Base-by-base conservation (phyloP, 2,113 vertebrate genomes). In the Centropus bengalensis region DNA sequence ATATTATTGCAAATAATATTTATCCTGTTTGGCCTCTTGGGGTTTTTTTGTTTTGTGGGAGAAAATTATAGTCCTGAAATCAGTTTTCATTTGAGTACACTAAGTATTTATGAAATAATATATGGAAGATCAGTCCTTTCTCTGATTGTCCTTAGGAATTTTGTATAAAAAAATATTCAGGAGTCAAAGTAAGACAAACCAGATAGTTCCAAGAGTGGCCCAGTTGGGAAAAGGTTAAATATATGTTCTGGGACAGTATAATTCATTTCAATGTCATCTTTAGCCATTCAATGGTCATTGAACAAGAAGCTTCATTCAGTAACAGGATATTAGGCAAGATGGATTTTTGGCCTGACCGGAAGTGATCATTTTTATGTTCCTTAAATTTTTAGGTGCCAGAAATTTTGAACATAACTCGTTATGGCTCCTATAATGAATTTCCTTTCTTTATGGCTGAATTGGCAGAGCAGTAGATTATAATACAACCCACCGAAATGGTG, bases 11-110 rank as follows among this genome's bases (percentile, higher is more conserved):
- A 59, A 73, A 70, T 63, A 83, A n/a, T 0, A 2, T 36, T 70
- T 0, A 1, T 28, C 3, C 13, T 54, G 6, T 23, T 20, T 64
- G 12, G 26, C 5, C 5, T 5, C 36, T 36, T 30, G 17, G 67
- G 32, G 28, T 12, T 47, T 40, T 28, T 22, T 44, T 19, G 27
- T 49, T 74, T 52, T 13, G 1, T 66, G 12, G 24, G 81, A 60
- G 8, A 66, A 77, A 49, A 10, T 2, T 88, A 5, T 42, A 73
- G 1, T 20, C 10, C 16, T 18, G 9, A 88, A 88, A 77, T 73
- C 9, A 63, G 11, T 81, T 91, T 91, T 8, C 66, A 40, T 69
- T 74, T 33, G 51, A 2, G 1, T 47, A 20, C 21, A 47, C 20
- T 20, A 47, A 9, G 47, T 47, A 21, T 21, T 21, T 47, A 26